Evolutionary conservation across 2,797 vertebrate genomes (phyloP).

Genomic region (Intellagama lesueurii): DNA sequence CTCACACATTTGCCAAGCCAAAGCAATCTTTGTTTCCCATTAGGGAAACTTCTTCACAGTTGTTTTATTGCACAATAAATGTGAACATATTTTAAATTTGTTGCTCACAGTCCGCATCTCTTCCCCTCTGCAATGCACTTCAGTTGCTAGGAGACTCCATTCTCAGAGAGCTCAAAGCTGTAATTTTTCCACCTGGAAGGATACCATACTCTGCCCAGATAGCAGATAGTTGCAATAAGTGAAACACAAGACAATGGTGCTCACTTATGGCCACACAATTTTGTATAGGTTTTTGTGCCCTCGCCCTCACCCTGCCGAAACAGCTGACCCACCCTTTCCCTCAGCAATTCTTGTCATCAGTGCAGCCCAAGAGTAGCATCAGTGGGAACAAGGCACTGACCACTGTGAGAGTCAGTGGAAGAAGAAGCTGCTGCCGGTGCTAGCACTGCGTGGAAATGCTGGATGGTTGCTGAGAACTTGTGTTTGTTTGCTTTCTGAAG

Average conservation of each 20-base stretch:
- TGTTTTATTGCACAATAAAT: slow-evolving; percentile 15
- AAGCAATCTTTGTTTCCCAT: slow-evolving; percentile 14
- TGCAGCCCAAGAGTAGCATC: too few relatives aligned
- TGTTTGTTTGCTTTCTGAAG: too few relatives aligned
- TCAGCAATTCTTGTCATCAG: too few relatives aligned
- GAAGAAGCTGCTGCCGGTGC: too few relatives aligned
- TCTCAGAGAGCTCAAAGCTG: neutral
- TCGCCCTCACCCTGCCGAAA: too few relatives aligned
- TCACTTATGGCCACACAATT: too few relatives aligned
- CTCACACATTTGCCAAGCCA: neutral
- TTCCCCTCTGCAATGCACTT: neutral
- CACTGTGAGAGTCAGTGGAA: too few relatives aligned
- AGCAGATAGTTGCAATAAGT: neutral
- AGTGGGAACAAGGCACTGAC: too few relatives aligned
- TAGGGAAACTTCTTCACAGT: neutral
- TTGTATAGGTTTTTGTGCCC: neutral
- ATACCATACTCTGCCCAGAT: neutral
- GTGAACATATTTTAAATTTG: slow-evolving; percentile 15
- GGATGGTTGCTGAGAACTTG: too few relatives aligned
- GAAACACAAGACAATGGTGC: neutral
- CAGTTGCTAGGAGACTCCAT: neutral
- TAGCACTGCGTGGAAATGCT: too few relatives aligned
- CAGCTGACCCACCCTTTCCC: too few relatives aligned
- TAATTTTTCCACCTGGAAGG: neutral
- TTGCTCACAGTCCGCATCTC: neutral